These are phyloP conservation scores for Pipistrellus pygmaeus DNA, from an alignment of 2,797 vertebrate genomes.

Conservation along the genomic window DNA sequence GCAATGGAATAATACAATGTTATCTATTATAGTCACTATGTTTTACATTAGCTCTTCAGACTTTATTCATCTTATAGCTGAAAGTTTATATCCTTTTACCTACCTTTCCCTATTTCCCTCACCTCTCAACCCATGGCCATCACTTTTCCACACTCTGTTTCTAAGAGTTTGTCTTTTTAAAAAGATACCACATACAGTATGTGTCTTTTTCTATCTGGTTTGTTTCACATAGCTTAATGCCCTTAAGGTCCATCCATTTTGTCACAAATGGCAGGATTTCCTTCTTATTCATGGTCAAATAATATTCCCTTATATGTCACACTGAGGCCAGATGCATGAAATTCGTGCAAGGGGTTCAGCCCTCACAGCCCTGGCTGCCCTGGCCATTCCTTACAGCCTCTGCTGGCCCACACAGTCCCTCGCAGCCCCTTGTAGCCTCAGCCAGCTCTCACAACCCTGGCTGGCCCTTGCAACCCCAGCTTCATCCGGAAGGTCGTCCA, in stretches of 20 bases:
- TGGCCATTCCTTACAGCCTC: no score
- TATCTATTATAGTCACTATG: neutral
- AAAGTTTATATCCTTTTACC: neutral
- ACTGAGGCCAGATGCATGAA: neutral
- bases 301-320: neutral
- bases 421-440: no score
- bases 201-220: neutral
- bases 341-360: no score
- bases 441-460: no score
- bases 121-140: neutral
- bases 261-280: constrained; percentile 16
- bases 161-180: neutral
- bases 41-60: neutral
- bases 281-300: neutral
- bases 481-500: no score
- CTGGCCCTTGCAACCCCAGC: no score
- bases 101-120: neutral
- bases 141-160: neutral
- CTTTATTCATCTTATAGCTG: neutral
- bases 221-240: neutral
- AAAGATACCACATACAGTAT: neutral
- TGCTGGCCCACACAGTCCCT: no score
- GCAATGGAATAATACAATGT: neutral
- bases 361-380: no score
- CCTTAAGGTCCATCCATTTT: neutral